Percentiles rank a stretch among this genome's conserved stretches.
Conservation (phyloP, 1,140 invertebrate genomes). For the Limonius californicus region DNA sequence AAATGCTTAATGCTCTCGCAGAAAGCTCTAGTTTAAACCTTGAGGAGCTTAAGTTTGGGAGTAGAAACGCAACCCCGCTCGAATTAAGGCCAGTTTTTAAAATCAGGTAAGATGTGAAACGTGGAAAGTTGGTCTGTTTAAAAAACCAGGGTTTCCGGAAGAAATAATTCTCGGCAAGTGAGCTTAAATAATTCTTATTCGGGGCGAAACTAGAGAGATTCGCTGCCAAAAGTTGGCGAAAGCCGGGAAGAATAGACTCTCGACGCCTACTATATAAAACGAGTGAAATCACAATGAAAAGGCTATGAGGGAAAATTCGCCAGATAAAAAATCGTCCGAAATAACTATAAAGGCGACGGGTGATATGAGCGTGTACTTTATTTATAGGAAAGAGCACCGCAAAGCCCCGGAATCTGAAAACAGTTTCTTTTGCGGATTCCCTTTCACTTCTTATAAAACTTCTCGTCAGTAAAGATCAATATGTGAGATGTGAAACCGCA, state of each 20-base stretch:
- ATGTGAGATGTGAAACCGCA: conserved; percentile 1
- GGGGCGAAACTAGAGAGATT: not conserved
- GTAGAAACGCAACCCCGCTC: no score
- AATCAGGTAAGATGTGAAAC: no score
- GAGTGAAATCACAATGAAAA: conserved; percentile 10
- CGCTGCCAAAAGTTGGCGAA: not conserved
- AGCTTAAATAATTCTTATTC: not conserved
- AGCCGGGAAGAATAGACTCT: conserved; percentile 12
- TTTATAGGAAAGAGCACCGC: not conserved
- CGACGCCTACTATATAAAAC: conserved; percentile 11
- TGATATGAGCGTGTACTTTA: conserved; percentile 1
- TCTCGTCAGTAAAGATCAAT: conserved; percentile 1
- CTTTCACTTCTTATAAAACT: conserved; percentile 1
- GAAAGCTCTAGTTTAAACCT: not conserved
- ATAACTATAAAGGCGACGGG: conserved; percentile 5
- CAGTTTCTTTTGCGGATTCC: not conserved
- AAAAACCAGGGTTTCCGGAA: not conserved
- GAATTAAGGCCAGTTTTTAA: no score
- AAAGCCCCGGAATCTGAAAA: not conserved
- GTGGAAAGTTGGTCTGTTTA: no score
- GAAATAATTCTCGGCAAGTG: conserved; percentile 1
- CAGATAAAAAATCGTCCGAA: conserved; percentile 5
- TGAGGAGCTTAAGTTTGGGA: not conserved
- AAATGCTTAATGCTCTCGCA: not conserved
- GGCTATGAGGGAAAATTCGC: not conserved